A percentile compares a stretch with the other conserved stretches of the same genome.
These are phyloP conservation scores for Centropus unirufus DNA, from an alignment of 2,113 vertebrate species.

Conservation along the genomic window DNA sequence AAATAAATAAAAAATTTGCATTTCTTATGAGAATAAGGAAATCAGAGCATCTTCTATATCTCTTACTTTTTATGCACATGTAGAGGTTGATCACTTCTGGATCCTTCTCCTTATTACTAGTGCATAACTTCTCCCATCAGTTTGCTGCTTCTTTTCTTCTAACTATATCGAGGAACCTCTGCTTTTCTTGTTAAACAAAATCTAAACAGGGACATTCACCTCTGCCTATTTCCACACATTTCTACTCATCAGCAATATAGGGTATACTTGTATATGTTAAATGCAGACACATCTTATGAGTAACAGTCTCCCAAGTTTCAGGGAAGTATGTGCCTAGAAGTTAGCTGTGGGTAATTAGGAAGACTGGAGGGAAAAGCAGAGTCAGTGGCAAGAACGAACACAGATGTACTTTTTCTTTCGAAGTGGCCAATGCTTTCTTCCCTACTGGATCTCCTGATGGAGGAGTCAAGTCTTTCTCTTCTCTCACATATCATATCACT, in stretches of 20 bases:
- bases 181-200: neutral
- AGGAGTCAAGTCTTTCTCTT: neutral
- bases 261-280: neutral
- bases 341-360: neutral
- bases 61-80: neutral
- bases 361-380: neutral
- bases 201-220: neutral
- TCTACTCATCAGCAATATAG: neutral
- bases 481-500: neutral
- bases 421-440: neutral
- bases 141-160: neutral
- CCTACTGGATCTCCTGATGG: neutral
- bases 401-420: neutral
- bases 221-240: neutral
- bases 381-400: neutral
- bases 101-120: neutral
- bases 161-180: neutral
- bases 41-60: neutral
- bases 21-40: neutral
- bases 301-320: neutral
- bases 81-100: neutral
- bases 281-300: neutral
- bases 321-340: neutral
- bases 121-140: neutral
- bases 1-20: neutral